These are phyloP conservation scores for Thermophis baileyi DNA, from an alignment of 2,113 vertebrate species.

Conservation along the genomic window DNA sequence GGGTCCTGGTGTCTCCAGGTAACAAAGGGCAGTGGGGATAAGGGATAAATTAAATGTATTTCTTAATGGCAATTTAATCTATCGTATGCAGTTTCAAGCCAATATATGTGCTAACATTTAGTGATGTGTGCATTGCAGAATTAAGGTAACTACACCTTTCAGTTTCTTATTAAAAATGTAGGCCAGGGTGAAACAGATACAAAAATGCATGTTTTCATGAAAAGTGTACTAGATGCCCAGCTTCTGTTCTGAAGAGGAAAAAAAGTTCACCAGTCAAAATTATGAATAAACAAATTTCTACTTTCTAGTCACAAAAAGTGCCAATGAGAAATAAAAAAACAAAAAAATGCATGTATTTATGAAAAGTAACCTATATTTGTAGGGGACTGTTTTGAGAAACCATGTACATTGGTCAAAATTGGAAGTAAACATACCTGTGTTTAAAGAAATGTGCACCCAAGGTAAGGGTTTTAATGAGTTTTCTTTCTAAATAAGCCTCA, in stretches of 20 bases:
- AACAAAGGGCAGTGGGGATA: not conserved
- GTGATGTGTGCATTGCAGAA: not conserved
- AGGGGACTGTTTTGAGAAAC: not conserved
- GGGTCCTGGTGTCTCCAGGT: not conserved
- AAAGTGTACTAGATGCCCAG: not conserved
- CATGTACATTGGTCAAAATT: not conserved
- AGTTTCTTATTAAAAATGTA: not conserved
- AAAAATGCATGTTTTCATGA: not conserved
- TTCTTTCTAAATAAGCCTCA: not conserved
- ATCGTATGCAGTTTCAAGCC: not conserved
- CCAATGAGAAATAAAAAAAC: not conserved
- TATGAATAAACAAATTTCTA: not conserved
- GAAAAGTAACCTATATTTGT: not conserved
- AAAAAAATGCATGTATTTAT: not conserved
- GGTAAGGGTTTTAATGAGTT: not conserved
- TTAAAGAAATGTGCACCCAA: not conserved
- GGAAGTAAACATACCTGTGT: not conserved
- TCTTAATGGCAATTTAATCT: not conserved
- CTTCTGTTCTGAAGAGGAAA: not conserved
- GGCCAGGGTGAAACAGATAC: not conserved
- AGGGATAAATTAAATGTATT: not conserved
- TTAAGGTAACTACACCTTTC: not conserved
- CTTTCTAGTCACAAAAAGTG: not conserved
- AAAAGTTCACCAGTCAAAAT: not conserved
- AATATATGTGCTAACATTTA: not conserved